Evolutionary conservation across 2,797 vertebrate species (phyloP).

Genomic region (Macroramphosus scolopax): DNA sequence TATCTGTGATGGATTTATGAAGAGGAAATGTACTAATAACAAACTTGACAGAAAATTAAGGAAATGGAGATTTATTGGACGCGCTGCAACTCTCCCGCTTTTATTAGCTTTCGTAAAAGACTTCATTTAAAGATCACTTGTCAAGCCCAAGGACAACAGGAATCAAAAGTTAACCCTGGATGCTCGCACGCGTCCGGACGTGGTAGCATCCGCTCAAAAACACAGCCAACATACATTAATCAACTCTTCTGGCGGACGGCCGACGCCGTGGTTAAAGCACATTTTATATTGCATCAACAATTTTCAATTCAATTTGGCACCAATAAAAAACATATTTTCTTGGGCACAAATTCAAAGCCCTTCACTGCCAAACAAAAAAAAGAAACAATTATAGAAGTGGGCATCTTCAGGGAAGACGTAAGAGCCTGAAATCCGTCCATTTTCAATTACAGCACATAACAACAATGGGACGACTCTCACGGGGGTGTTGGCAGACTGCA

Average conservation of each 20-base stretch:
- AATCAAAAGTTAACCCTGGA: conserved; percentile 27
- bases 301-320: conserved; percentile 68
- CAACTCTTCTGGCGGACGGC: conserved; percentile 55
- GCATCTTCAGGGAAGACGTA: conserved; percentile 49
- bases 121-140: conserved; percentile 36
- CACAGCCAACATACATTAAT: conserved; percentile 57
- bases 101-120: conserved; percentile 33
- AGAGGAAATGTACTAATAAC: not conserved
- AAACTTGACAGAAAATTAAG: not conserved
- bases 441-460: conserved; percentile 28
- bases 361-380: conserved; percentile 62
- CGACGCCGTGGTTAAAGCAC: conserved; percentile 29
- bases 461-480: conserved; percentile 2
- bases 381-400: conserved; percentile 58
- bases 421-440: conserved; percentile 33
- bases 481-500: not conserved
- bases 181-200: conserved; percentile 36
- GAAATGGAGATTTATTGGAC: conserved; percentile 1
- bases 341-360: conserved; percentile 55
- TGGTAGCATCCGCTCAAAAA: conserved; percentile 26
- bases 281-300: conserved; percentile 68
- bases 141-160: conserved; percentile 51
- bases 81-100: conserved; percentile 3
- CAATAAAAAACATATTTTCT: conserved; percentile 68
- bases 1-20: not conserved